Evolutionary conservation across 2,888 invertebrate genomes (phyloP), one percentile per base, ranked within the genome.

Genomic region (Ommatoiulus sabulosus): DNA sequence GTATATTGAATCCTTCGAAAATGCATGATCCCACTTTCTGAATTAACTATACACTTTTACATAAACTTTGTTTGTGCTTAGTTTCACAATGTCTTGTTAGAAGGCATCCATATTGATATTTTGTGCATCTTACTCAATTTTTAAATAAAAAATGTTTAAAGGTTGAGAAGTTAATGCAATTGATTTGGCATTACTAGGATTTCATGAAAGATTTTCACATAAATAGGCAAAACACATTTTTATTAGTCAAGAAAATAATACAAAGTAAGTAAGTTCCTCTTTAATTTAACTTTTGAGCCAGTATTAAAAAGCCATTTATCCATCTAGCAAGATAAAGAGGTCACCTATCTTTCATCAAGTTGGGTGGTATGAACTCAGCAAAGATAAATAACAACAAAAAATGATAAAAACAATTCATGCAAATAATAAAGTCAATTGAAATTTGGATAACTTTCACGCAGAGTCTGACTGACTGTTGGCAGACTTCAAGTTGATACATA

Each of bases 61-160:
- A 7, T 80, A 2, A 8, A 24, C 24, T 72, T 72, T 72, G 24
- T 10, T 24, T 2, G 8, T 72, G 72, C 20, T 20, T 24, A 72
- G n/a, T n/a, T 20, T 8, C 80, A 10, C 35, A 80, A 12, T 80
- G 80, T 35, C 80, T 80, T 12, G 35, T 8, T 80, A 35, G 52
- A 35, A 35, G 24, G 80, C 35, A 35, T 8, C 80, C 10, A 3
- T 7, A 80, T 80, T 12, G 80, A 12, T 80, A 24, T 80, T 80
- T 80, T 80, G 24, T 80, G 80, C 24, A 35, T 8, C 10, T 20
- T 80, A 80, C 80, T 80, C 80, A 80, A 35, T 80, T 80, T 80
- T 80, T 12, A 35, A 80, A 80, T 80, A 80, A 80, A 80, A 80
- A 80, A 35, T 3, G 35, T 80, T 80, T 35, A 35, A 35, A 80